phyloP scores from a whole-genome alignment of 1,140 invertebrate genomes.

The Brevipalpus yothersi region DNA sequence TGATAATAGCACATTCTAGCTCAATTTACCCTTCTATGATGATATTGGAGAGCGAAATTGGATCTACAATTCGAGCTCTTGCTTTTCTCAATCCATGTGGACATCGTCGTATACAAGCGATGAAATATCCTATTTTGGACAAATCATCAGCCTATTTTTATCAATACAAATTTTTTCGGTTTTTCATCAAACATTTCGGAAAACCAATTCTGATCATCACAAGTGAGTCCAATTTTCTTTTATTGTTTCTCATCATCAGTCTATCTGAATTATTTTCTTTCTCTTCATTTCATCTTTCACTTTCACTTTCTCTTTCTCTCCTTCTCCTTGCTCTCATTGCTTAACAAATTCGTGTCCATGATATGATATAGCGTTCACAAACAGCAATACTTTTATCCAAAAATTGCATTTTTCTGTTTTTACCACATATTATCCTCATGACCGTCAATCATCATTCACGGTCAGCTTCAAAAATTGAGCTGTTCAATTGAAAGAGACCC shows the following conservation, averaged over 20 bases:
- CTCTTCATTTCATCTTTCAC: not conserved
- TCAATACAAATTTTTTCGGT: slow-evolving; percentile 6
- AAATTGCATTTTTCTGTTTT: no score
- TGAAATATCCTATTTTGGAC: slow-evolving; percentile 6
- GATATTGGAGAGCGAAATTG: slow-evolving; percentile 2
- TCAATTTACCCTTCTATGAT: slow-evolving; percentile 7
- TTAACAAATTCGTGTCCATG: no score
- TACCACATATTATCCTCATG: no score
- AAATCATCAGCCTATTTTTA: slow-evolving; percentile 3
- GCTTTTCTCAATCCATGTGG: slow-evolving; percentile 9
- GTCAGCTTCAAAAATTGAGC: no score
- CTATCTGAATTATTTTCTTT: not conserved
- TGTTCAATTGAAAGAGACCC: no score
- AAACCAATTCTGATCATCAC: slow-evolving; percentile 1
- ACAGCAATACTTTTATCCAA: no score
- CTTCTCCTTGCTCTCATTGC: not conserved
- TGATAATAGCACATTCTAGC: slow-evolving; percentile 10
- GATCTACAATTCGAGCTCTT: slow-evolving; percentile 4
- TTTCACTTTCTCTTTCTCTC: not conserved
- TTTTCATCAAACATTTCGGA: slow-evolving; percentile 3
- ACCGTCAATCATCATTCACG: no score
- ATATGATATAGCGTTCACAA: no score
- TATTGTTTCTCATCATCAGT: not conserved
- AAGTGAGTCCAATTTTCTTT: not conserved
- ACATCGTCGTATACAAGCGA: slow-evolving; percentile 4